These are phyloP conservation scores for Diabrotica virgifera DNA, from an alignment of 1,140 invertebrate species.

Conservation along the genomic window DNA sequence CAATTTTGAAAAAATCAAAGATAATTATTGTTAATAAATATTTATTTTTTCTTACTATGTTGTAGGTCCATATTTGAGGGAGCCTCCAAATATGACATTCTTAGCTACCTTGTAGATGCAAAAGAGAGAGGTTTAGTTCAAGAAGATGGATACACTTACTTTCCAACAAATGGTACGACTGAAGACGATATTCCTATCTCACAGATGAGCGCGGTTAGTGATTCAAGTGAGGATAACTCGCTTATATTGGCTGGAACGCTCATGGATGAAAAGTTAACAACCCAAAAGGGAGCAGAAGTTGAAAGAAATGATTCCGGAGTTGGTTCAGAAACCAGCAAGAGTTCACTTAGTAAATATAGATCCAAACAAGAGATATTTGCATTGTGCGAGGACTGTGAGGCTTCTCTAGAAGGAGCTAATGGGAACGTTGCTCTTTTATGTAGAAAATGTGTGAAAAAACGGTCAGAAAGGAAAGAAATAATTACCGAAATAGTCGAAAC, in stretches of 20 bases:
- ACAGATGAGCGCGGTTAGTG: constrained; percentile 60
- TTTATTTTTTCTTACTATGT: constrained; percentile 24
- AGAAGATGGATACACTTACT: constrained; percentile 60
- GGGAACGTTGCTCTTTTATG: constrained; percentile 75
- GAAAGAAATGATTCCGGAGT: constrained; percentile 92
- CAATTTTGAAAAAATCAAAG: too few relatives aligned
- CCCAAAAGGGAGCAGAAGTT: constrained; percentile 61
- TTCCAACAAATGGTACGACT: constrained; percentile 53
- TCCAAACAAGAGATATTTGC: constrained; percentile 49
- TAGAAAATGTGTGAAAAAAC: constrained; percentile 81
- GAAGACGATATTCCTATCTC: constrained; percentile 54
- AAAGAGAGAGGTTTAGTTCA: constrained; percentile 69
- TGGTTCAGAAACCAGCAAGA: constrained; percentile 87
- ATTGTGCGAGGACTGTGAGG: constrained; percentile 76
- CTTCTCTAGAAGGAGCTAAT: constrained; percentile 64
- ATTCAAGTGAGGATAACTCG: constrained; percentile 68
- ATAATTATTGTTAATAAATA: too few relatives aligned
- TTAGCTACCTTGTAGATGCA: constrained; percentile 83
- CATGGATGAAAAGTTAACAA: constrained; percentile 51
- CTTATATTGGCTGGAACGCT: constrained; percentile 57
- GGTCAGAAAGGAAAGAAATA: constrained; percentile 88
- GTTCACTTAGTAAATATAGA: constrained; percentile 72
- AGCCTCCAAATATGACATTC: constrained; percentile 83
- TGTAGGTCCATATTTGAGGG: constrained; percentile 74
- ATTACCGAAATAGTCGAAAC: constrained; percentile 95